Evolutionary conservation across 1,140 invertebrate genomes (phyloP).

Genomic region (Lasioglossum albipes): DNA sequence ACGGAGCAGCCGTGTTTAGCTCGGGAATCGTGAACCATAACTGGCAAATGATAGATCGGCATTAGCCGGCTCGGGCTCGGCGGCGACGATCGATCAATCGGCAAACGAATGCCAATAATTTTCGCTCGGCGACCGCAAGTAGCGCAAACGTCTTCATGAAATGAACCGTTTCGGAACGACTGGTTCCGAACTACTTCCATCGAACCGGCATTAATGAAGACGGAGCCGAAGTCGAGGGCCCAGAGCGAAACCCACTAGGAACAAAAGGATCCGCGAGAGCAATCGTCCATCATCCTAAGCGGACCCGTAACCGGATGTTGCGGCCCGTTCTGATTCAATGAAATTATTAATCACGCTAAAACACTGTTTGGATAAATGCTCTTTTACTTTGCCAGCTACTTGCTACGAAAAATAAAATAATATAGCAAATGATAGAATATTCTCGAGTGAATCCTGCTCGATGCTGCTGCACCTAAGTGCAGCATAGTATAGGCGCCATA

Average conservation of each 20-base stretch:
- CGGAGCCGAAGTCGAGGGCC: slow-evolving; percentile 6
- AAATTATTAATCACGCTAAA: neutral
- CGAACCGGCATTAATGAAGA: slow-evolving; percentile 33
- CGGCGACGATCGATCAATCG: slow-evolving; percentile 22
- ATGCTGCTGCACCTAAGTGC: neutral
- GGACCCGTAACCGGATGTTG: neutral
- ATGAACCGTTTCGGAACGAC: slow-evolving; percentile 24
- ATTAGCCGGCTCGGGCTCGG: neutral
- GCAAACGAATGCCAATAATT: slow-evolving; percentile 26
- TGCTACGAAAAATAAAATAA: too few species aligned
- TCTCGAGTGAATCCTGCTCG: too few species aligned
- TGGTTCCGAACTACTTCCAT: slow-evolving; percentile 29
- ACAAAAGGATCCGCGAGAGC: neutral
- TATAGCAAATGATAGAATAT: too few species aligned
- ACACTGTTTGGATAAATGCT: neutral
- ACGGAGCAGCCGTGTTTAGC: neutral
- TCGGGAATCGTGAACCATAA: slow-evolving; percentile 19
- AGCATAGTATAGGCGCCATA: neutral
- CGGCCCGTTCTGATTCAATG: neutral
- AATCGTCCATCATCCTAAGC: neutral
- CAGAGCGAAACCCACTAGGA: neutral
- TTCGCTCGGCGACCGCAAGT: slow-evolving; percentile 8
- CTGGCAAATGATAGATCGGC: slow-evolving; percentile 21
- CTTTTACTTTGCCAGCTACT: neutral
- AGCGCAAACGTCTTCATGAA: slow-evolving; percentile 35